Percentiles rank a stretch among this genome's conserved stretches.
Evolutionary conservation across 2,113 vertebrate genomes (phyloP).

Genomic region (Xiphophorus maculatus): DNA sequence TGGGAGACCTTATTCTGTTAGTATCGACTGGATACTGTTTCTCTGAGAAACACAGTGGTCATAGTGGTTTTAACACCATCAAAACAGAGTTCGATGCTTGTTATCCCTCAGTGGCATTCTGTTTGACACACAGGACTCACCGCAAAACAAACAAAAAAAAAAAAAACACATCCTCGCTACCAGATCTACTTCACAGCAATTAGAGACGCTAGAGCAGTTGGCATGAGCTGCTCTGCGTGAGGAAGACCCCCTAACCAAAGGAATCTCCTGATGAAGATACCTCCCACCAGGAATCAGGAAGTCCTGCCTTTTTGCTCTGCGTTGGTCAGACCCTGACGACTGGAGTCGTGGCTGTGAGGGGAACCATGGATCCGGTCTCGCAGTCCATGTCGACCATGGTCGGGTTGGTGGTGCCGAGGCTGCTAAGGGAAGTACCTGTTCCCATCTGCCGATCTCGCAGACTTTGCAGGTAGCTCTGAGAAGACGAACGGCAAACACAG

Average conservation of each 20-base stretch:
- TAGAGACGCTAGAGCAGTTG: conserved; percentile 7
- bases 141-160: background rate
- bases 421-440: conserved; percentile 83
- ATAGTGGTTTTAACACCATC: conserved; percentile 58
- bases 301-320: conserved; percentile 6
- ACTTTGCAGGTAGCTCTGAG: conserved; percentile 90
- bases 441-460: conserved; percentile 85
- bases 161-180: conserved; percentile 1
- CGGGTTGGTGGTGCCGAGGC: conserved; percentile 77
- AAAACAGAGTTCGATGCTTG: conserved; percentile 5
- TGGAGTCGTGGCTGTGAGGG: conserved; percentile 82
- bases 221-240: conserved; percentile 29
- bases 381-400: conserved; percentile 85
- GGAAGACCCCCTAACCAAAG: background rate
- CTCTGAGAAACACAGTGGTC: conserved; percentile 41
- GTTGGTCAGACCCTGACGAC: conserved; percentile 75
- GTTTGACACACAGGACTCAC: conserved; percentile 8
- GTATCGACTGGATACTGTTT: conserved; percentile 26
- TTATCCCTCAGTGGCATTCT: conserved; percentile 25
- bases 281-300: conserved; percentile 25
- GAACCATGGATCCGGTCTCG: conserved; percentile 83
- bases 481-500: conserved; percentile 14
- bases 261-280: conserved; percentile 1
- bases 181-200: conserved; percentile 4
- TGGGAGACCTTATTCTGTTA: conserved; percentile 40